Evolutionary conservation across 2,888 invertebrate genomes (phyloP), one percentile per base, ranked within the genome.

Genomic region (Drosophila eohydei): DNA sequence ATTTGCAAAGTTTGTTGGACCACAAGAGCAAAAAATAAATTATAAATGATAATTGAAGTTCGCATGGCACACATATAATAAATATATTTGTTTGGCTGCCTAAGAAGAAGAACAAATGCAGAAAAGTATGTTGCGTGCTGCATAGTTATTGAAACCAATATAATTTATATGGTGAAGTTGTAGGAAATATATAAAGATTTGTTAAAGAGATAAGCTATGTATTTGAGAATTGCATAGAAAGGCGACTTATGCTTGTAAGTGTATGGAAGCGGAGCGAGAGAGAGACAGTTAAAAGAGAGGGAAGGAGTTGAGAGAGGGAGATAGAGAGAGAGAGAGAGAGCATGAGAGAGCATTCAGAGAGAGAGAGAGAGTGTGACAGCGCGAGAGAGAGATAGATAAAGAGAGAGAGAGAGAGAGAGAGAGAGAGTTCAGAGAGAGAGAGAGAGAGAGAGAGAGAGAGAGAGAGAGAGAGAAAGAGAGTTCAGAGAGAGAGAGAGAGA

Each of bases 1-100:
- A 71, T 65, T 74, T 58, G 50, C 73, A 58, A 65, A 74, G 48
- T 67, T 71, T 59, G 41, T 30, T 50, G 30, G 48, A 12, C 36
- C 50, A 43, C 64, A 26, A 16, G 46, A 11, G 38, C 7, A n/a
- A 11, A 28, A 12, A 67, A 55, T 34, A 61, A 51, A 41, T 43
- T 14, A 12, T 26, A 50, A 51, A 57, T 60, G 63, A 70, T 74
- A 74, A 55, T 70, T 74, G 64, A 58, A 57, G 11, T 32, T 16
- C 50, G 5, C 50, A 50, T 16, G 6, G 32, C 30, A 30, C 30
- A 48, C 28, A 40, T 40, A 54, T 36, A 26, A 51, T 32, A 21
- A 7, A 51, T 36, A 7, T 26, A 26, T 51, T 36, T 14, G 14
- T 34, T 34, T 51, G 32, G 9, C 16, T 16, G 5, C 34, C 2